phyloP scores from a whole-genome alignment of 64 coral and sea anemone species.

The Montipora cactus region DNA sequence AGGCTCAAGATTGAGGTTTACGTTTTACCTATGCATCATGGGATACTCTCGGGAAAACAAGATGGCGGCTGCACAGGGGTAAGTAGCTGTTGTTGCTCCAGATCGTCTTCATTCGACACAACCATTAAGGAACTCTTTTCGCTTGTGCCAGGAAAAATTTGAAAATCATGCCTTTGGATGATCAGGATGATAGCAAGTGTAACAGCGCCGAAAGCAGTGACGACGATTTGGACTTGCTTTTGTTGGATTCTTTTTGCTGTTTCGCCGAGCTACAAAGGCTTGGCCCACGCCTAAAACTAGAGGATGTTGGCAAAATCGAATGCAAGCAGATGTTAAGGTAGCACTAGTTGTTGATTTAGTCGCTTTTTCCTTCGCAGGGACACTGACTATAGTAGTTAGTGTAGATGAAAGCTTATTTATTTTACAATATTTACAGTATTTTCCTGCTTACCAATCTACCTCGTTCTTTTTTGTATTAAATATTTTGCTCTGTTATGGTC shows the following conservation, averaged over 20 bases:
- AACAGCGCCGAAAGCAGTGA: constrained; percentile 11
- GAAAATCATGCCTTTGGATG: background rate
- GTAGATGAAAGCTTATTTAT: too few species aligned
- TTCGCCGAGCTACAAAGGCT: background rate
- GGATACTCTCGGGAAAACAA: background rate
- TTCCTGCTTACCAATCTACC: too few species aligned
- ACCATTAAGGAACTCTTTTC: too few species aligned
- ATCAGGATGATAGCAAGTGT: too few species aligned
- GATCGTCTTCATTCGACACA: background rate
- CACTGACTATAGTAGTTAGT: background rate
- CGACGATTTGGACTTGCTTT: background rate
- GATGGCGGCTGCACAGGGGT: constrained; percentile 5
- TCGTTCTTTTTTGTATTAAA: too few species aligned
- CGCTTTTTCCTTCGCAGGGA: too few species aligned
- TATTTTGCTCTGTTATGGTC: too few species aligned
- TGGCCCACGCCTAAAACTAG: background rate
- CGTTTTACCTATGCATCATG: background rate
- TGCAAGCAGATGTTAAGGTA: constrained; percentile 33
- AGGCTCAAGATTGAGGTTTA: constrained; percentile 8
- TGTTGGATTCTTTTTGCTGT: background rate
- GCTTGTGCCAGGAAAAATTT: background rate
- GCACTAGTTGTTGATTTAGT: background rate
- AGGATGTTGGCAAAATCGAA: background rate
- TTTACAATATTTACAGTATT: too few species aligned
- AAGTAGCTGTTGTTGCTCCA: background rate